phyloP scores from a whole-genome alignment of 2,797 vertebrate genomes.

The Simalia tracyae region DNA sequence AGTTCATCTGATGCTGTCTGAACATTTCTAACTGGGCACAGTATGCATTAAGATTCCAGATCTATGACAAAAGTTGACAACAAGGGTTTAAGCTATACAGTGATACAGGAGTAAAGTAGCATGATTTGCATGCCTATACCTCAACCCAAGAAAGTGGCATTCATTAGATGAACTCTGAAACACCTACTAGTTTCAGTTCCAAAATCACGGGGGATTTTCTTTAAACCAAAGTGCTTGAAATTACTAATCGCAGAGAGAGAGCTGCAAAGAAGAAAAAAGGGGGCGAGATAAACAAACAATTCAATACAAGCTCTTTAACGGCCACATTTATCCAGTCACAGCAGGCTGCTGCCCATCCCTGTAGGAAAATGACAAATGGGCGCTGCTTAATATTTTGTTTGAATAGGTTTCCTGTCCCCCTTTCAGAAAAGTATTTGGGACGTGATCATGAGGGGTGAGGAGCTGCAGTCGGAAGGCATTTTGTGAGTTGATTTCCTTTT shows the following conservation, averaged over 20 bases:
- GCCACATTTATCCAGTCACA: slow-evolving; percentile 68
- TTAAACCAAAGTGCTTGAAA: slow-evolving; percentile 61
- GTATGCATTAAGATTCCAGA: slow-evolving; percentile 8
- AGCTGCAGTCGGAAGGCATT: slow-evolving; percentile 54
- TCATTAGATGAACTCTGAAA: slow-evolving; percentile 22
- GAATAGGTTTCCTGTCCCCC: slow-evolving; percentile 66
- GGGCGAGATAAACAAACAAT: slow-evolving; percentile 66
- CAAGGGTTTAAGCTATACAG: not conserved
- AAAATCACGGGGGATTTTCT: slow-evolving; percentile 15
- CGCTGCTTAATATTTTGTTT: slow-evolving; percentile 76
- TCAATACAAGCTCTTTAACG: slow-evolving; percentile 66
- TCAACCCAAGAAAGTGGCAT: slow-evolving; percentile 12
- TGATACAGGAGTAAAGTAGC: not conserved
- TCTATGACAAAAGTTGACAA: slow-evolving; percentile 23
- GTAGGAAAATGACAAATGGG: slow-evolving; percentile 75
- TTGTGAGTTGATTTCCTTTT: slow-evolving; percentile 82
- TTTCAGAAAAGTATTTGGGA: slow-evolving; percentile 80
- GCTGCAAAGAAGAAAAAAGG: slow-evolving; percentile 32
- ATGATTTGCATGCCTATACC: slow-evolving; percentile 5
- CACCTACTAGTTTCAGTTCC: slow-evolving; percentile 49
- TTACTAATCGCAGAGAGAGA: slow-evolving; percentile 60
- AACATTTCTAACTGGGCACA: not conserved
- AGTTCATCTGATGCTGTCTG: not conserved
- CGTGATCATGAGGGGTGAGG: slow-evolving; percentile 78
- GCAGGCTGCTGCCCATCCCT: slow-evolving; percentile 60